phyloP scores from a whole-genome alignment of 2,888 invertebrate genomes.

The Acronicta alni region DNA sequence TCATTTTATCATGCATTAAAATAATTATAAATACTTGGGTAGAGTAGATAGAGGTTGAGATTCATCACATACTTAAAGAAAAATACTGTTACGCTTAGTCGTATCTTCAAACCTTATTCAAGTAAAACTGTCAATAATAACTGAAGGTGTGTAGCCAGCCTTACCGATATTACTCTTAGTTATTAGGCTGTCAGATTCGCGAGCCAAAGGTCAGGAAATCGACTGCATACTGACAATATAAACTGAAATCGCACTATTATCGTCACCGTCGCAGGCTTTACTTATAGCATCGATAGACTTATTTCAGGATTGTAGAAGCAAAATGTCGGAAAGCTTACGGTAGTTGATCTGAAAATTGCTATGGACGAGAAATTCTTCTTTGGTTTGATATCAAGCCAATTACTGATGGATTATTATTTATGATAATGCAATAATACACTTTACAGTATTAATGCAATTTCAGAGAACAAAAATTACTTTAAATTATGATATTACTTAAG shows the following conservation, averaged over 20 bases:
- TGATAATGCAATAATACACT: neutral
- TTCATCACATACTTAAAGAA: neutral
- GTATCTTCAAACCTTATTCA: slow-evolving; percentile 34
- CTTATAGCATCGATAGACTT: slow-evolving; percentile 31
- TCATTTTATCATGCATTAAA: too few species aligned
- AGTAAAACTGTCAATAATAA: slow-evolving; percentile 40
- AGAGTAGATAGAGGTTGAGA: too few species aligned
- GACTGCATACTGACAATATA: slow-evolving; percentile 37
- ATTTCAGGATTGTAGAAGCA: slow-evolving; percentile 13
- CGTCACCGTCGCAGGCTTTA: slow-evolving; percentile 31
- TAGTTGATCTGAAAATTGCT: neutral
- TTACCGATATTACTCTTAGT: slow-evolving; percentile 41
- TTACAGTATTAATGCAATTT: neutral
- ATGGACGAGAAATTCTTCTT: neutral
- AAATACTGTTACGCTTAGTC: neutral
- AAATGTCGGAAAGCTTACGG: slow-evolving; percentile 4
- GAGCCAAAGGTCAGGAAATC: slow-evolving; percentile 50
- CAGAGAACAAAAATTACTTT: neutral
- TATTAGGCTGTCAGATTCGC: slow-evolving; percentile 52
- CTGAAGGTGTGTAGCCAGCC: slow-evolving; percentile 33
- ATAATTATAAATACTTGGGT: too few species aligned
- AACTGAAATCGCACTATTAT: slow-evolving; percentile 45
- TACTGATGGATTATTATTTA: slow-evolving; percentile 1
- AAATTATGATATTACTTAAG: too few species aligned
- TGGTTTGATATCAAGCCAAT: slow-evolving; percentile 5